These are phyloP conservation scores for Hyalella azteca DNA, from an alignment of 2,888 invertebrate species.

Conservation along the genomic window DNA sequence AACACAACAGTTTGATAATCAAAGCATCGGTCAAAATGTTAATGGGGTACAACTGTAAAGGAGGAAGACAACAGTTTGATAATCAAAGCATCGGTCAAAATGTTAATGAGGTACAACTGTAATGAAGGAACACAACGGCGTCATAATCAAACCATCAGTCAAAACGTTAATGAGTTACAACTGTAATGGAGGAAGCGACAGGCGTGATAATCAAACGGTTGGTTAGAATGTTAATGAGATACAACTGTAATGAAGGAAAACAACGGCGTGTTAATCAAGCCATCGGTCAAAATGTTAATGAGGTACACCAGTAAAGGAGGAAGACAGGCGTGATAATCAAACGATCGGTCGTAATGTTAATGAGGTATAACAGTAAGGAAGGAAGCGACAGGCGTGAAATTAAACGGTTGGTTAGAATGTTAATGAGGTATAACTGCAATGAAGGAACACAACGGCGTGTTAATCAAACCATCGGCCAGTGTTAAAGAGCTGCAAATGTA, in stretches of 20 bases:
- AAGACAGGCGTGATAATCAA: too few relatives aligned
- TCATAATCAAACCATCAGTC: neutral
- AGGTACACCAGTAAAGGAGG: too few relatives aligned
- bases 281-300: too few relatives aligned
- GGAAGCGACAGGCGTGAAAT: neutral
- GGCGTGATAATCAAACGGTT: too few relatives aligned
- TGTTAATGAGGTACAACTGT: neutral
- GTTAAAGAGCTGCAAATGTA: neutral
- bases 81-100: neutral
- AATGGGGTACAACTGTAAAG: neutral
- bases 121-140: neutral
- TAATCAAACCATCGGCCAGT: neutral
- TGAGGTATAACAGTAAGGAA: constrained; percentile 68
- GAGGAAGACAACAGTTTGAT: neutral
- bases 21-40: neutral
- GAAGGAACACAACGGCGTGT: neutral
- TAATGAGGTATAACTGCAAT: neutral
- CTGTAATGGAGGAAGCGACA: too few relatives aligned
- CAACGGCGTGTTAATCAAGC: too few relatives aligned
- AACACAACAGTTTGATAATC: neutral
- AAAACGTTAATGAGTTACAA: too few relatives aligned
- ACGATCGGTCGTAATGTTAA: too few relatives aligned
- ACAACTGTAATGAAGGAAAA: too few relatives aligned
- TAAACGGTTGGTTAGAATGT: neutral
- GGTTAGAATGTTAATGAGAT: too few relatives aligned